Evolutionary conservation across 1,140 invertebrate genomes (phyloP), one percentile per base, ranked within the genome.

Genomic region (Metopolophium dirhodum): DNA sequence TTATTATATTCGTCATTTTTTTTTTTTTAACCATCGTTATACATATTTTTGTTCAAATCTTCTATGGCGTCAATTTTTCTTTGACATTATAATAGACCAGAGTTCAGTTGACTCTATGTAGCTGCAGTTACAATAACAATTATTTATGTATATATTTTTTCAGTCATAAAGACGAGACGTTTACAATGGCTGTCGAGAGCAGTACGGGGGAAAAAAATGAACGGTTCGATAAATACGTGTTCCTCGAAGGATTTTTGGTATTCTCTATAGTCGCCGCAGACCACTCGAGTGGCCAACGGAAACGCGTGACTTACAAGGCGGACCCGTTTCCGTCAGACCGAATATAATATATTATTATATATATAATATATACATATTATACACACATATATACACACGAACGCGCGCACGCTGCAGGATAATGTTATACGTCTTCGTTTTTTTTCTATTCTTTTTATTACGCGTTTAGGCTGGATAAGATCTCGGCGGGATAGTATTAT

Each of bases 251-350:
- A 87, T 87, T 87, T 87, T 49, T 49, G 86, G 86, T 87, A 49
- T 87, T 87, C 86, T 87, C 49, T 87, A 87, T 87, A 47, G 86
- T 35, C 86, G 11, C 37, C 7, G 86, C 18, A 49, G 45, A 49
- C 86, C 47, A 87, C 47, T 87, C 86, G 86, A 87, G 47, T 87
- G n/a, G 86, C 86, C 86, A 87, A 87, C 86, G 47, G 86, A 87
- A 49, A 87, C 86, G 86, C 86, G 86, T 87, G 86, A 87, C 86
- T 87, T 87, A 87, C 86, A 87, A 87, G 86, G 86, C 86, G 86
- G 86, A 49, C 86, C 86, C 86, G 86, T 87, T 87, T 87, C 47
- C 86, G 86, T 87, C 86, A 87, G 86, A 49, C 86, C 86, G 47
- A 87, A 87, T 37, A 87, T 87, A 87, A 85, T 86, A 86, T 86